Percentiles rank a stretch among this genome's conserved stretches.
phyloP scores from a whole-genome alignment of 1,140 invertebrate genomes.

The Nebria ingens region DNA sequence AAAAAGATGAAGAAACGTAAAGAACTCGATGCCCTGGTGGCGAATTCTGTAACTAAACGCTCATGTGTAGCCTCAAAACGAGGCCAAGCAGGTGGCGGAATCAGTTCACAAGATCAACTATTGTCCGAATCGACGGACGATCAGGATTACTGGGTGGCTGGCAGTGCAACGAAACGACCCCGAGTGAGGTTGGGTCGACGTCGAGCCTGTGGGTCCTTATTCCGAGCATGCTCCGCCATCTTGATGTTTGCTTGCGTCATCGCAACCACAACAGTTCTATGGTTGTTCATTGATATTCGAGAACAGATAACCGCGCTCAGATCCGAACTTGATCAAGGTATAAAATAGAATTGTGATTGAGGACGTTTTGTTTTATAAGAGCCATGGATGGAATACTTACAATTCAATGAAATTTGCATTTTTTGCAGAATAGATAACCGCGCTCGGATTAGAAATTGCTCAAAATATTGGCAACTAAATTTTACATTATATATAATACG shows the following conservation, averaged over 20 bases:
- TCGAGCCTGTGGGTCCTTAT: conserved; percentile 36
- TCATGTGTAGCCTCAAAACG: conserved; percentile 5
- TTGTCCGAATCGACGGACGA: conserved; percentile 37
- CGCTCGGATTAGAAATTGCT: no score
- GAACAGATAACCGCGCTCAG: conserved; percentile 52
- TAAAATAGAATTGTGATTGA: no score
- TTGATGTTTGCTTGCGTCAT: conserved; percentile 51
- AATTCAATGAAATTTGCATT: no score
- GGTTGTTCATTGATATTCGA: conserved; percentile 57
- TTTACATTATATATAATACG: no score
- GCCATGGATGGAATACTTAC: no score
- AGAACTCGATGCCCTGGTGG: conserved; percentile 44
- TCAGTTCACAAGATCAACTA: conserved; percentile 34
- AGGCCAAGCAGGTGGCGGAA: conserved; percentile 14
- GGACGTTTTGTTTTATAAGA: no score
- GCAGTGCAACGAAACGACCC: conserved; percentile 30
- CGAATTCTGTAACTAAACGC: conserved; percentile 26
- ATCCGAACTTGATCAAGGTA: conserved; percentile 56
- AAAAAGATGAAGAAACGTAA: conserved; percentile 50
- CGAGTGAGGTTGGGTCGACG: conserved; percentile 25
- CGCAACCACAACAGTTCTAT: conserved; percentile 52
- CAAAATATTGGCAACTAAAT: no score
- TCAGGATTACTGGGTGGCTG: conserved; percentile 35
- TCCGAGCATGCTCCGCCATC: conserved; percentile 48
- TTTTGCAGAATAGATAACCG: no score